Evolutionary conservation across 1,140 invertebrate species (phyloP).

Genomic region (Goniozus legneri): DNA sequence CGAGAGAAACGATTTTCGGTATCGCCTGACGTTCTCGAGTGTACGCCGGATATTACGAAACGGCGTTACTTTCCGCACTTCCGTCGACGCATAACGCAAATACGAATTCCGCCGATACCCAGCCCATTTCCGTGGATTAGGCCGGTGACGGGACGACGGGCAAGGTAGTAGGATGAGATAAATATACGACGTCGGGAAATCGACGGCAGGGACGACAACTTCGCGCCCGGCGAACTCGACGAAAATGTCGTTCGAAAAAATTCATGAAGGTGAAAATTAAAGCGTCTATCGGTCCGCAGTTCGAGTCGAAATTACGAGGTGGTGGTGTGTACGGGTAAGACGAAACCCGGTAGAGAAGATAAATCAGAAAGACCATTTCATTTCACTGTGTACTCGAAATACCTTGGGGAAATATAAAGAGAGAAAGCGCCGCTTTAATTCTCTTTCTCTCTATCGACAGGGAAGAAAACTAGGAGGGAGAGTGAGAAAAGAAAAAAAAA

Average conservation of each 20-base stretch:
- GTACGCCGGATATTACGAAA: slow-evolving; percentile 45
- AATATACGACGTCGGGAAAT: too few relatives aligned
- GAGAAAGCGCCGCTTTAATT: too few relatives aligned
- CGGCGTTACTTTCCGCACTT: slow-evolving; percentile 36
- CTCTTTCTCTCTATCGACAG: too few relatives aligned
- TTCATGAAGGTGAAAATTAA: slow-evolving; percentile 15
- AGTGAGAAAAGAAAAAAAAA: slow-evolving; percentile 1
- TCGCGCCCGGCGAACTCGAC: slow-evolving; percentile 8
- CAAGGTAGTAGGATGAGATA: too few relatives aligned
- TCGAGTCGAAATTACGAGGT: slow-evolving; percentile 16
- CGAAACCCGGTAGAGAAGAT: too few relatives aligned
- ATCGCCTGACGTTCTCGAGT: too few relatives aligned
- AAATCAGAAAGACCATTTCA: slow-evolving; percentile 6
- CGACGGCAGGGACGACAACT: neutral
- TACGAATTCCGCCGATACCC: slow-evolving; percentile 27
- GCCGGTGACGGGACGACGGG: slow-evolving; percentile 9
- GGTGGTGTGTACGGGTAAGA: neutral
- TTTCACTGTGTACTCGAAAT: neutral
- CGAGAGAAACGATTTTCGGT: too few relatives aligned
- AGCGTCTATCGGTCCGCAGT: slow-evolving; percentile 15
- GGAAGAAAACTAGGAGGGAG: slow-evolving; percentile 9
- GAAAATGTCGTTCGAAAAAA: too few relatives aligned
- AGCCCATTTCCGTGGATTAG: slow-evolving; percentile 36
- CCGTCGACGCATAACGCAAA: slow-evolving; percentile 28
- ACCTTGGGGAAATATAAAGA: neutral